Evolutionary conservation across 2,797 vertebrate species (phyloP), one percentile per base, ranked within the genome.

Genomic region (Chelonia mydas): DNA sequence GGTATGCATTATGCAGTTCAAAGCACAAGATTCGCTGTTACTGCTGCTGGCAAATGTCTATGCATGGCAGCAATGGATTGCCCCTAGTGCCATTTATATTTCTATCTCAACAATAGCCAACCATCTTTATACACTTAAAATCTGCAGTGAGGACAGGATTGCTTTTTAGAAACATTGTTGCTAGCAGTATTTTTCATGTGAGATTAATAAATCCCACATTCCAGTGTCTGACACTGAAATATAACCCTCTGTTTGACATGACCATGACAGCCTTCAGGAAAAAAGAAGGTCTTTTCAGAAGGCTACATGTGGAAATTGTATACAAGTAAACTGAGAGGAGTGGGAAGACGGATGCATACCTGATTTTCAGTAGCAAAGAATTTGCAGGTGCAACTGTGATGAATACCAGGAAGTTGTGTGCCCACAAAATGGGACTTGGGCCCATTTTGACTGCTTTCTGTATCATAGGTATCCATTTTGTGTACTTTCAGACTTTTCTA

Each of bases 1-100:
- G 9, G 23, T 37, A 91, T 7, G 8, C 19, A 37, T 93, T 90
- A 95, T 54, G 80, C 51, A 95, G 91, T 94, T 96, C 93, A 92
- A 49, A 91, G 72, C 82, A 93, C 78, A 96, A 33, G 27, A 49
- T 54, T 68, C 49, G 49, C 0, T 1, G 3, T 86, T 83, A 74
- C 33, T 87, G 61, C n/a, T 87, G 3, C 12, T 94, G 53, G 92
- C 77, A 82, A 84, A 92, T 49, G 33, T 2, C 80, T 59, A 1
- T 79, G 31, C 0, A 1, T 49, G 61, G 81, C 89, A 90, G 53
- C 80, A 84, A 51, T 23, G 86, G 11, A 54, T 90, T 92, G 41
- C 25, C 81, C 13, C 84, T 45, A 41, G 11, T 61, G 11, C 87
- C 0, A 28, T 85, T 80, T 93, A 17, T 91, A 53, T 33, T 87